These are phyloP conservation scores for Anisognathus igniventris DNA, from an alignment of 2,797 vertebrate genomes.

Conservation along the genomic window DNA sequence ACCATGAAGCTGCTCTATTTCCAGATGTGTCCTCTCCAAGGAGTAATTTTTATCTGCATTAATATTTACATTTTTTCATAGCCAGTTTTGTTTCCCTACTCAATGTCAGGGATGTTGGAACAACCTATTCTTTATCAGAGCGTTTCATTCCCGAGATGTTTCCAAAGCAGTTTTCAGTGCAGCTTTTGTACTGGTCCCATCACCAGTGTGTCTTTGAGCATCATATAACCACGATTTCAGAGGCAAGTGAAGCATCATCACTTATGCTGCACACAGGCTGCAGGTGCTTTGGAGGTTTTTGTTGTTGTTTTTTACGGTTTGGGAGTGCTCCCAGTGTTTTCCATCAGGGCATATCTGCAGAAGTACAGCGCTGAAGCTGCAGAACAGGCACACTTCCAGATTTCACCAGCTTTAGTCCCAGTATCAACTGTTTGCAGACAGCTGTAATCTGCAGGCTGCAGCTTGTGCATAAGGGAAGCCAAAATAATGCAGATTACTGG, in stretches of 20 bases:
- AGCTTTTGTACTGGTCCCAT: neutral
- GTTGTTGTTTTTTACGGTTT: neutral
- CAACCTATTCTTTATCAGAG: neutral
- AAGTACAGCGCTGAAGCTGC: neutral
- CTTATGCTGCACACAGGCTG: neutral
- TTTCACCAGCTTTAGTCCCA: neutral
- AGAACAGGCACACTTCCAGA: neutral
- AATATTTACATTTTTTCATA: neutral
- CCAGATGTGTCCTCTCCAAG: neutral
- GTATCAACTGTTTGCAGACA: neutral
- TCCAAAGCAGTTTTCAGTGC: neutral
- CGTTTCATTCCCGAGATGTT: neutral
- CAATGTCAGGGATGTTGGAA: rapidly evolving
- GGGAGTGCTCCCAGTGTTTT: neutral
- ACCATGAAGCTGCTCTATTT: neutral
- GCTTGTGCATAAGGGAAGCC: neutral
- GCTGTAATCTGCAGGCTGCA: neutral
- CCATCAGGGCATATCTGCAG: neutral
- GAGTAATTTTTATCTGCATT: neutral
- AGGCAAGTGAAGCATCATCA: neutral
- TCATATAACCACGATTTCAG: rapidly evolving
- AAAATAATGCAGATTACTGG: neutral
- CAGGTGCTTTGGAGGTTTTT: neutral
- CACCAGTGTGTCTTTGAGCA: neutral
- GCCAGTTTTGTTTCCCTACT: neutral